Base-by-base conservation (phyloP, 1,140 invertebrate genomes). In the Globodera ellingtonae region DNA sequence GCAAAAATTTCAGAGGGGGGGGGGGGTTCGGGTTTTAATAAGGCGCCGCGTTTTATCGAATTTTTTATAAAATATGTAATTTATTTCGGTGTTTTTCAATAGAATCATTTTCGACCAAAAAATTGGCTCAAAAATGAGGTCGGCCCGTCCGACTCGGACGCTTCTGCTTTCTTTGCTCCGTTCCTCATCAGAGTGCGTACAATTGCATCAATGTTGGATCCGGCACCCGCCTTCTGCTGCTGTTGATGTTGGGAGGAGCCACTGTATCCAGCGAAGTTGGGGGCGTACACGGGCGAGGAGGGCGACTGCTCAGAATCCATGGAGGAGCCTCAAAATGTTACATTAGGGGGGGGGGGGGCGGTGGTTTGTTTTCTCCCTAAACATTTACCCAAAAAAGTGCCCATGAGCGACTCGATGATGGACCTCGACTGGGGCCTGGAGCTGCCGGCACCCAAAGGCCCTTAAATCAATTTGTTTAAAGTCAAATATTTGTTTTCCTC, bases 391-490 rank as follows among this genome's bases (percentile, higher is more conserved):
- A 81, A 66, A 62, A 81, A 81, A n/a, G 79, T 78, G 69, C 78
- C 76, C 79, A 81, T 81, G 6, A 81, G 65, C 65, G 79, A 80
- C 35, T 76, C 79, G 59, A 81, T 66, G 44, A 78, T 52, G 13
- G 79, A 81, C 52, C 78, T 62, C 46, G 74, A 67, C 48, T 81
- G 79, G 7, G 75, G 65, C 65, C 62, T 65, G 18, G 74, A 66
- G 10, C 59, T 52, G 46, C 56, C 70, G 13, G 74, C 75, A 24
- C 79, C 79, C 46, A 81, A 56, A 15, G 79, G 79, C 9, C 79
- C 79, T 80, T 74, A 67, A 69, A 72, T 21, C 2, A 13, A 10
- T 18, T 35, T 35, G 35, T 35, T 2, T 35, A 35, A 1, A 35
- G 35, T 35, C 35, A 35, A 35, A 35, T 35, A 35, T 35, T 35